Percentiles rank a stretch among this genome's conserved stretches.
phyloP scores from a whole-genome alignment of 2,797 vertebrate species.

The Cyclopterus lumpus region DNA sequence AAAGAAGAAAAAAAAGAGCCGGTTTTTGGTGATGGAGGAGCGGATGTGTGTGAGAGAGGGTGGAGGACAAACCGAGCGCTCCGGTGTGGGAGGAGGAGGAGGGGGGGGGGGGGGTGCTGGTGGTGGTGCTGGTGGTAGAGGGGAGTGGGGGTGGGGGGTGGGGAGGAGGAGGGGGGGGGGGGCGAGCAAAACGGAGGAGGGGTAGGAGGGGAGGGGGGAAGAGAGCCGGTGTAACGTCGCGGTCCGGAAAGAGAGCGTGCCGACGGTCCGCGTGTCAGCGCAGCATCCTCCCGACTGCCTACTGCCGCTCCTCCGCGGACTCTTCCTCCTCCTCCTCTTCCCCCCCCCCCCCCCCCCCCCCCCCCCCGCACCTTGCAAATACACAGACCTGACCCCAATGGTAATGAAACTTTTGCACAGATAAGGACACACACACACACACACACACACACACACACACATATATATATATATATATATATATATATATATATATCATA shows the following conservation, averaged over 20 bases:
- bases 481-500: too few species aligned
- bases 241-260: conserved; percentile 21
- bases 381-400: conserved; percentile 61
- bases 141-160: neutral
- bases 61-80: neutral
- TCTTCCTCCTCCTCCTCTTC: conserved; percentile 30
- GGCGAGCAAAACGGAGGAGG: too few species aligned
- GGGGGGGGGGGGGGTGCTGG: too few species aligned
- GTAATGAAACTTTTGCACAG: conserved; percentile 63
- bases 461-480: too few species aligned
- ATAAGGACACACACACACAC: too few species aligned
- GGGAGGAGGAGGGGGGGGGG: neutral
- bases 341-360: neutral
- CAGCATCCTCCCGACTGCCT: conserved; percentile 64
- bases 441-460: too few species aligned
- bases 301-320: conserved; percentile 46
- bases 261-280: conserved; percentile 63
- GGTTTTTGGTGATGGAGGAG: neutral
- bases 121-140: neutral
- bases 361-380: conserved; percentile 6
- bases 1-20: too few species aligned
- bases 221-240: neutral
- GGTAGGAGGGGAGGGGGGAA: neutral
- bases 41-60: neutral
- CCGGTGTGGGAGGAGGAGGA: too few species aligned